These are phyloP conservation scores for Brachionus asplanchnoidis DNA, from an alignment of 1,140 invertebrate species.

Conservation along the genomic window DNA sequence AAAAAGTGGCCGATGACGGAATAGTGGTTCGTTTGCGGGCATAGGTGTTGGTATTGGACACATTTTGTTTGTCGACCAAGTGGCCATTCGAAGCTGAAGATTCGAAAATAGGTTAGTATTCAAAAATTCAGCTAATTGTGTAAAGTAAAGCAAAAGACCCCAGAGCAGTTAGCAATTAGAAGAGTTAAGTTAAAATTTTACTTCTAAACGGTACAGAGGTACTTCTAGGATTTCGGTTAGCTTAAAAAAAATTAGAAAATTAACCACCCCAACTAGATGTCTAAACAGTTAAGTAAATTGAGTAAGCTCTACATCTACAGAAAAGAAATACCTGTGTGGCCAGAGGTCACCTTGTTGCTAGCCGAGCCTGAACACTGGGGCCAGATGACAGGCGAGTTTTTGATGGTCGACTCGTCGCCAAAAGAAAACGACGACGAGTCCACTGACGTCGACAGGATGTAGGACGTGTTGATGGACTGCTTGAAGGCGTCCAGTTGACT, in stretches of 20 bases:
- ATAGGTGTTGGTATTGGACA: neutral
- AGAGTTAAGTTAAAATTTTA: neutral
- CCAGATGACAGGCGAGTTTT: neutral
- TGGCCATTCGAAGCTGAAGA: constrained; percentile 20
- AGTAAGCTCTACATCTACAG: neutral
- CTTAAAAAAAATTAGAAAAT: constrained; percentile 27
- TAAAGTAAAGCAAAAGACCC: neutral
- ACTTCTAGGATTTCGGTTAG: constrained; percentile 34
- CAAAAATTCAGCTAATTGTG: too few species aligned
- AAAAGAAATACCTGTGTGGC: neutral
- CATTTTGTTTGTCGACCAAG: neutral
- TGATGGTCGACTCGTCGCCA: neutral
- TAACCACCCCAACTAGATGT: neutral
- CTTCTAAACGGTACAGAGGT: constrained; percentile 34
- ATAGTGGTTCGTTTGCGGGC: neutral
- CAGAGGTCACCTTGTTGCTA: neutral
- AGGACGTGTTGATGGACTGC: neutral
- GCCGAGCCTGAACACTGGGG: neutral
- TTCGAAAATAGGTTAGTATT: constrained; percentile 15
- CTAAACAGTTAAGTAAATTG: neutral
- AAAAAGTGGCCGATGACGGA: constrained; percentile 17
- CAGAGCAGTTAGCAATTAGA: neutral
- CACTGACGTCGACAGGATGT: neutral
- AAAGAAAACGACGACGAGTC: neutral
- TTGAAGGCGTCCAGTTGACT: neutral